Evolutionary conservation across 2,888 invertebrate genomes (phyloP).

Genomic region (Aromia moschata): DNA sequence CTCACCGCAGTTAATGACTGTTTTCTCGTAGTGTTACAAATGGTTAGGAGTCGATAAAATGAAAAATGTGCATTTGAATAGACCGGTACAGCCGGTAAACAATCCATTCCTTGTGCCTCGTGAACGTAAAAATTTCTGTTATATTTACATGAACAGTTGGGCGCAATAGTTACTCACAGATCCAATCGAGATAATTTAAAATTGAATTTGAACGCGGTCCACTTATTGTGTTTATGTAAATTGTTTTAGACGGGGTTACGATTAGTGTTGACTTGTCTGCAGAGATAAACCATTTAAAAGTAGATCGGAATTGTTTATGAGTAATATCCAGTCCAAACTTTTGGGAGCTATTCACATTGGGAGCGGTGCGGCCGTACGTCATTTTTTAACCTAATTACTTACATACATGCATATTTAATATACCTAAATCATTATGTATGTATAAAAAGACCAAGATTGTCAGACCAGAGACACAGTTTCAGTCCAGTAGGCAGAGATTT

Average conservation of each 20-base stretch:
- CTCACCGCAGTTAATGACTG: neutral
- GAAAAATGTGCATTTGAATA: conserved; percentile 12
- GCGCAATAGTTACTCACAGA: conserved; percentile 40
- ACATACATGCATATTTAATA: too few species aligned
- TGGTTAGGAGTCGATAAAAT: conserved; percentile 2
- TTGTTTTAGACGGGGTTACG: conserved; percentile 33
- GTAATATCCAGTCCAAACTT: neutral
- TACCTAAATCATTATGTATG: too few species aligned
- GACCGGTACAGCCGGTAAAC: neutral
- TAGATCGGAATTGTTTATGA: conserved; percentile 4
- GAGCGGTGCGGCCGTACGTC: too few species aligned
- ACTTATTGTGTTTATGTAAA: conserved; percentile 37
- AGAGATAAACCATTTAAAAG: conserved; percentile 17
- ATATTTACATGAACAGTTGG: conserved; percentile 40
- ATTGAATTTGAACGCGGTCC: conserved; percentile 39
- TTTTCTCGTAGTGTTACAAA: conserved; percentile 2
- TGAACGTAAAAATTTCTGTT: conserved; percentile 19
- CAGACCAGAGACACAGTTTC: too few species aligned
- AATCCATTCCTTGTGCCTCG: neutral
- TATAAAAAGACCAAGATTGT: too few species aligned
- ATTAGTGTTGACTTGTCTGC: conserved; percentile 24
- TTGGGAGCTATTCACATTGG: neutral
- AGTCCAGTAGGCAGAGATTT: too few species aligned
- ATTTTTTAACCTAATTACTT: too few species aligned
- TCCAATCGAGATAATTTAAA: conserved; percentile 45